phyloP scores from a whole-genome alignment of 2,797 vertebrate genomes.

The Gallinago nigripennis region DNA sequence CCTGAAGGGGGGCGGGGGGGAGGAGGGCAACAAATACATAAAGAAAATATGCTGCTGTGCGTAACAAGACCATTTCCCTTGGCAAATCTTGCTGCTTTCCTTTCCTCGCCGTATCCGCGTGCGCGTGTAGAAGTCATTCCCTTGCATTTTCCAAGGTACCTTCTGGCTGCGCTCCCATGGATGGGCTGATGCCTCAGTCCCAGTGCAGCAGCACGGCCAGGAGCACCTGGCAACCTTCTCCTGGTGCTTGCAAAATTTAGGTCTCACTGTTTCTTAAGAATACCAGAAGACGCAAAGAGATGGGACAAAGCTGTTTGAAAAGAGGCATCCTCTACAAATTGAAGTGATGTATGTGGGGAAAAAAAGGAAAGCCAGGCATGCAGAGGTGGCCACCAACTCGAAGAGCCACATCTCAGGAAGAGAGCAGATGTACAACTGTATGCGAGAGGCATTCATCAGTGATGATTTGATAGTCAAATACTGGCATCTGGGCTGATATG shows the following conservation, averaged over 20 bases:
- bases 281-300: background rate
- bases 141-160: background rate
- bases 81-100: background rate
- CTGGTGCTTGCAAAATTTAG: background rate
- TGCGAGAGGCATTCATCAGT: rapidly evolving
- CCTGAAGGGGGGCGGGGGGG: background rate
- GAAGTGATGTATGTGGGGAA: rapidly evolving
- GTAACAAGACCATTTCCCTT: background rate
- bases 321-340: background rate
- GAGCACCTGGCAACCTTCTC: background rate
- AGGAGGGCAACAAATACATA: background rate
- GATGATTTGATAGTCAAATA: background rate
- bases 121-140: rapidly evolving
- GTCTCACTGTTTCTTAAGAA: background rate
- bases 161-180: rapidly evolving
- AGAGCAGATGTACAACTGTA: background rate
- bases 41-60: background rate
- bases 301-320: background rate
- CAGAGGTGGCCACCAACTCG: background rate
- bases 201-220: rapidly evolving
- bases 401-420: background rate
- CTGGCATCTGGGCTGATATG: background rate
- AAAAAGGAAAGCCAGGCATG: background rate
- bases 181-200: background rate
- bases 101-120: background rate